Evolutionary conservation across 2,888 invertebrate genomes (phyloP).

Genomic region (Drosophila nr. medialis): DNA sequence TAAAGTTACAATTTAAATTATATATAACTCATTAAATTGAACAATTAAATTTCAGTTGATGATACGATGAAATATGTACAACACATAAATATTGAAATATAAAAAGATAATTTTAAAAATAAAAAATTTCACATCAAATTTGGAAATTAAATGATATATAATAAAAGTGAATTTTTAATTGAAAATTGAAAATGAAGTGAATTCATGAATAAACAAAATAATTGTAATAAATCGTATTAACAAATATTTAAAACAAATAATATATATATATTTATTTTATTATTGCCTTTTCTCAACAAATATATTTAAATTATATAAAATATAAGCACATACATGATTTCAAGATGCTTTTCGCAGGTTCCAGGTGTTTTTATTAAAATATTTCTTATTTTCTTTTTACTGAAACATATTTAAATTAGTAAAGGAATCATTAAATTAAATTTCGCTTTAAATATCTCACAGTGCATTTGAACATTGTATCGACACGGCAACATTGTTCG

Average conservation of each 20-base stretch:
- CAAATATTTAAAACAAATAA: background rate
- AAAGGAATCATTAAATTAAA: no score
- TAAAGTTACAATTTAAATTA: no score
- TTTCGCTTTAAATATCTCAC: background rate
- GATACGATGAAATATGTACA: no score
- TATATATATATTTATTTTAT: background rate
- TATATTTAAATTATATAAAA: background rate
- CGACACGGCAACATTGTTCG: conserved; percentile 74
- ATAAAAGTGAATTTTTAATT: background rate
- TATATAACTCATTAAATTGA: no score
- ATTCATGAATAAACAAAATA: background rate
- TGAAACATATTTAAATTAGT: background rate
- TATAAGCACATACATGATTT: background rate
- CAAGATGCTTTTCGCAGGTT: background rate
- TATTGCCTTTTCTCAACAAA: background rate
- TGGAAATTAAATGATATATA: no score
- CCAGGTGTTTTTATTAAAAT: background rate
- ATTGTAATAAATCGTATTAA: no score
- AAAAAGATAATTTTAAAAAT: no score
- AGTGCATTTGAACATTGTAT: conserved; percentile 60
- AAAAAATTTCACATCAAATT: no score
- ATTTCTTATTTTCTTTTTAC: no score
- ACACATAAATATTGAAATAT: no score
- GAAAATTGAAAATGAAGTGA: background rate
- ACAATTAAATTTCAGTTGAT: no score